Base-by-base conservation (phyloP, 2,797 vertebrate species). In the Distichodus sexfasciatus region DNA sequence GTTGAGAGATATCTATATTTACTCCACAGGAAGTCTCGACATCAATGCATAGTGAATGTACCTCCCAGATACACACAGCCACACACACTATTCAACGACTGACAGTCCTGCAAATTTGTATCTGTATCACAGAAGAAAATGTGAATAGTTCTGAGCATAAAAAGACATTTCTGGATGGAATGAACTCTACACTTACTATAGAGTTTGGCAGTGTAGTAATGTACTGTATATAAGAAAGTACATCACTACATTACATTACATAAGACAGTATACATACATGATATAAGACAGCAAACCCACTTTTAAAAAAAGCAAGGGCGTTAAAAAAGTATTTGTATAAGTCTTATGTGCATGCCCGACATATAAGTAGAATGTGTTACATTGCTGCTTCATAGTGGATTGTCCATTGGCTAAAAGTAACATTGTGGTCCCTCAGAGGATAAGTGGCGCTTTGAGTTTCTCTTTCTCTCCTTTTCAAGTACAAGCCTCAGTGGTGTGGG, bases 401-500 rank as follows among this genome's bases (percentile, higher is more conserved):
- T 35, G 61, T 72, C 62, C 69, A 50, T 59, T 46, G 57, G 33
- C 23, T 71, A 43, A 51, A 61, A 38, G 11, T 44, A 72, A 51
- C 35, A 57, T 61, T 66, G 72, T 54, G 71, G 48, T 74, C 70
- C 47, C 43, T 40, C 61, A 36, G 19, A 61, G 64, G 63, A 48
- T 44, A 78, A 68, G 41, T 40, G 58, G 47, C 10, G n/a, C 31
- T 55, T 66, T 46, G 53, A 28, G 44, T 60, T 69, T 67, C 41
- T 61, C 44, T 68, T 48, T 41, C 57, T 75, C 44, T 48, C 24
- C 55, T 53, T 72, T 54, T 53, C 23, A 76, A 54, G 51, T 61
- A 38, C n/a, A 24, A 51, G 69, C 55, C 54, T 46, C 76, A 78
- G 77, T 81, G 77, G 71, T 76, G 79, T 75, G 82, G 79, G 81